Base-by-base conservation (phyloP, 2,113 vertebrate genomes). In the Hylia prasina region DNA sequence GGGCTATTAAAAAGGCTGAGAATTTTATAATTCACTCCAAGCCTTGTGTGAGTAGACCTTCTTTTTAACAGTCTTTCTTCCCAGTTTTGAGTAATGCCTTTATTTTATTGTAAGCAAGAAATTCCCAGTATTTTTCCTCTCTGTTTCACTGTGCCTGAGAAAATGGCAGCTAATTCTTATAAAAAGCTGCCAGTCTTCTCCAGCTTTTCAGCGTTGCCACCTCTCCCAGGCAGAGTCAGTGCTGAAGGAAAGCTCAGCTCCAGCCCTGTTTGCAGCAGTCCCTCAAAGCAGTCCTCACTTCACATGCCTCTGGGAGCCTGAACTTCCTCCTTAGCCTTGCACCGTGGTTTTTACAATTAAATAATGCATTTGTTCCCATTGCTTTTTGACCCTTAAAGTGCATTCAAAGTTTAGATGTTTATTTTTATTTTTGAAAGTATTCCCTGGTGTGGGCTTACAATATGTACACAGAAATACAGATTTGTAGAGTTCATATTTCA, bases 381-480 rank as follows among this genome's bases (percentile, higher is more conserved):
- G 64, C 84, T 89, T 96, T 96, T 89, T 96, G 92, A 82, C 87
- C 90, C 86, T 82, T 65, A 45, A 88, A 90, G 78, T 47, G 57
- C 82, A 79, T 77, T 66, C 69, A 28, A 69, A 70, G 72, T 92
- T 93, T 90, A 35, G 37, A 80, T 82, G 48, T 92, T 95, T 94
- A 86, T 81, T 93, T 97, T 96, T 84, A 60, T 83, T 72, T 80
- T 77, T 61, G 7, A 50, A 87, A 82, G 44, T 30, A 81, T 45
- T 95, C 77, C 60, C 93, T 61, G 63, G 3, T 82, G 89, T 63
- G 16, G 72, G 69, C 23, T 95, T 88, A 31, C 33, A 85, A 35
- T 93, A 44, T 13, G 15, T 65, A 76, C 25, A 45, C 31, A 86
- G 65, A 95, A 91, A 91, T 89, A 73, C 1, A 14, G 47, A 50